Evolutionary conservation across 2,797 vertebrate species (phyloP).

Genomic region (Centropyge bicolor): DNA sequence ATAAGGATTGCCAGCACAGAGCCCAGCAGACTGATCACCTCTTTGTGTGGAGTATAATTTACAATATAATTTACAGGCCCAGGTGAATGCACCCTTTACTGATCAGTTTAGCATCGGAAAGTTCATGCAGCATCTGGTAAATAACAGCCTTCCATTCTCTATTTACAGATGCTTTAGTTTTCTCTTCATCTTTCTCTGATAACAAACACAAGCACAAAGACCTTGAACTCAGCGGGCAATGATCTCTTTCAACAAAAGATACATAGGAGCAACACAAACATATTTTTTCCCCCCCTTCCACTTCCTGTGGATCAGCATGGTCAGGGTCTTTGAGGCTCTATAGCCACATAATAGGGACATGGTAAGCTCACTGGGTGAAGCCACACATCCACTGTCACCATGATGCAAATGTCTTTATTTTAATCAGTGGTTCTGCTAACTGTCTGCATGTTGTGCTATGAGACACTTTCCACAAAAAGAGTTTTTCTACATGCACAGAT

Average conservation of each 20-base stretch:
- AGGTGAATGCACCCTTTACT: not conserved
- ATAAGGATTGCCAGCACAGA: slow-evolving; percentile 13
- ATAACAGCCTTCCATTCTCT: not conserved
- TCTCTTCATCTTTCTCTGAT: not conserved
- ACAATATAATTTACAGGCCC: not conserved
- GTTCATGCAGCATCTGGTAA: not conserved
- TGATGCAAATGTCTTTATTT: not conserved
- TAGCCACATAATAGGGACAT: not conserved
- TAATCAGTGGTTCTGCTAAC: not conserved
- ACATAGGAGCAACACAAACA: slow-evolving; percentile 13
- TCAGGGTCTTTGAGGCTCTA: not conserved
- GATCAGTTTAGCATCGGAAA: not conserved
- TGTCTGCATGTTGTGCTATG: not conserved
- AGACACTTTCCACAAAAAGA: not conserved
- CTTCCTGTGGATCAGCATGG: not conserved
- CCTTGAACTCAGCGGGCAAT: slow-evolving; percentile 24
- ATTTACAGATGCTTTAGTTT: slow-evolving; percentile 1
- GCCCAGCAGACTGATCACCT: not conserved
- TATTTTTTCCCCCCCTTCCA: not conserved
- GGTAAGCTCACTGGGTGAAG: not conserved
- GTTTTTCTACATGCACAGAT: not conserved
- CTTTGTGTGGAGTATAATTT: not conserved
- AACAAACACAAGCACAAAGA: slow-evolving; percentile 8
- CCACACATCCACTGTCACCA: not conserved
- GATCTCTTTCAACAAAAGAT: slow-evolving; percentile 7